Evolutionary conservation across 2,888 invertebrate genomes (phyloP).

Genomic region (Caenorhabditis parvicauda): DNA sequence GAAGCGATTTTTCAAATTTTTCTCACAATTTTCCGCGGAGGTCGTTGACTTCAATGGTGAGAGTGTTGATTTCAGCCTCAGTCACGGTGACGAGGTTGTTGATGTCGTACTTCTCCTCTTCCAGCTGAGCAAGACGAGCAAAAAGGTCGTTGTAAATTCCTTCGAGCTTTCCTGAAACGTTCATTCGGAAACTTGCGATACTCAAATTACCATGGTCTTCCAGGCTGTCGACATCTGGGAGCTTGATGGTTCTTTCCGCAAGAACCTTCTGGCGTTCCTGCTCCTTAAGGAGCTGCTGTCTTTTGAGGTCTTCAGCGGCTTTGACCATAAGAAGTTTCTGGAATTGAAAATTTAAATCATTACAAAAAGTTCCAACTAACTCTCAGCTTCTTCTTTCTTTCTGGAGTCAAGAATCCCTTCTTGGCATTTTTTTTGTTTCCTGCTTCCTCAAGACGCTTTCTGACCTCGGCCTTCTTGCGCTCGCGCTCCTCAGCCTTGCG

Average conservation of each 20-base stretch:
- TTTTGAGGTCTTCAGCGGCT: conserved; percentile 98
- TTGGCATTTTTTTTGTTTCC: conserved; percentile 81
- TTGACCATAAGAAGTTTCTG: conserved; percentile 98
- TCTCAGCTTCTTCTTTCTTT: conserved; percentile 99
- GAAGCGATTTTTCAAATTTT: too few species aligned
- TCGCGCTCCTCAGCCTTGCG: conserved; percentile 92
- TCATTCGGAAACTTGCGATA: background rate
- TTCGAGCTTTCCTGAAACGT: conserved; percentile 45
- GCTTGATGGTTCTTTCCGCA: conserved; percentile 87
- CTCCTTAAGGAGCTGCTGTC: conserved; percentile 97
- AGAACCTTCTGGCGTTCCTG: conserved; percentile 93
- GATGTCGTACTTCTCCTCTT: conserved; percentile 84
- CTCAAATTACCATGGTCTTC: conserved; percentile 76
- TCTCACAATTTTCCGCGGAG: conserved; percentile 92
- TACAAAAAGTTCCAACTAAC: conserved; percentile 68
- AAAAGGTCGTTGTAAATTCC: conserved; percentile 57
- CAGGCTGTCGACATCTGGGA: conserved; percentile 82
- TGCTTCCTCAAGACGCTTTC: conserved; percentile 96
- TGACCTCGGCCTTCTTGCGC: conserved; percentile 90
- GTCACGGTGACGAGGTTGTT: conserved; percentile 77
- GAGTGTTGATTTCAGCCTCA: conserved; percentile 82
- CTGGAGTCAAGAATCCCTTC: conserved; percentile 99
- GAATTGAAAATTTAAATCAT: conserved; percentile 10
- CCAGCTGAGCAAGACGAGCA: conserved; percentile 70
- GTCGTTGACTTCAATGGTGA: conserved; percentile 99